Evolutionary conservation across 2,888 invertebrate genomes (phyloP), one percentile per base, ranked within the genome.

Genomic region (Didymodactylos carnosus): DNA sequence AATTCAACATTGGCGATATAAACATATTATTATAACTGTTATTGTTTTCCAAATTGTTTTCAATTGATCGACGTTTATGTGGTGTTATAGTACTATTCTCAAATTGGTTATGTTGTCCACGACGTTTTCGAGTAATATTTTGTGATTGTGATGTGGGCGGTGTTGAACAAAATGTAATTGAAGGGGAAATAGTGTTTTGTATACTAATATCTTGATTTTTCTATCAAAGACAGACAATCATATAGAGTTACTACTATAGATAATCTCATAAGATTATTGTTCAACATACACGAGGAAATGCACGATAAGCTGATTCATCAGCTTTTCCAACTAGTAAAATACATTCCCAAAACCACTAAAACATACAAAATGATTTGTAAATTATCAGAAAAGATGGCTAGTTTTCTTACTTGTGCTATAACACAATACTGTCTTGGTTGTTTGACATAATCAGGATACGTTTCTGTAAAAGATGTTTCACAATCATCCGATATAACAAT

Each of bases 301-400:
- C n/a, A n/a, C n/a, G n/a, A 62, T 93, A 93, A 78, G 93, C 89
- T 81, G 89, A 88, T 83, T 94, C 95, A 80, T 91, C 90, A 76
- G 92, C 91, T 79, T 91, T 90, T 77, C 90, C 91, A 80, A 93
- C 92, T 86, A 94, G 92, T 85, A 94, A 94, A 76, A 95, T 91
- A 70, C 94, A 93, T 49, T 91, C 91, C 95, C 95, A 97, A 85
- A 95, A 95, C 95, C 95, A 95, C 86, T 94, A 79, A 27, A 79
- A 80, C 35, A 46, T 70, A 19, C 72, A 69, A 10, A 72, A 46
- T 39, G 14, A 74, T 69, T 23, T 23, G 70, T n/a, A 75, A 7
- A 70, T 43, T 75, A 71, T 46, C 35, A 71, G 46, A 19, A 46
- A 40, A 25, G n/a, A 72, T 77, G 16, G 14, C 14, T 71, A 71